Base-by-base conservation (phyloP, 2,797 vertebrate genomes). In the Lagorchestes hirsutus region DNA sequence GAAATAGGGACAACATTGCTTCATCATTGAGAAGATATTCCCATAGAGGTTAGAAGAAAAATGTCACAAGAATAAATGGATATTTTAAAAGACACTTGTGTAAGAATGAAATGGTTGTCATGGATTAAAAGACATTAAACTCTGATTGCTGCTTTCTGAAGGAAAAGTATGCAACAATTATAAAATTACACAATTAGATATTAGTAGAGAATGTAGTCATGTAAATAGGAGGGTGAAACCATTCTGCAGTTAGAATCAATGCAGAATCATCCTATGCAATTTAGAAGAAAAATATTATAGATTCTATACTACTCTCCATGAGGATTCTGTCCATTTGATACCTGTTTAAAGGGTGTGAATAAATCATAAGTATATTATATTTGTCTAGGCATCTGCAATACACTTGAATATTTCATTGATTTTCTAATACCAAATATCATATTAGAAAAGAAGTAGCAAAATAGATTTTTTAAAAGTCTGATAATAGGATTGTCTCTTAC, bases 21-120 rank as follows among this genome's bases (percentile, higher is more conserved):
- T 90, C 62, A 16, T 9, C 94, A 54, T 56, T 82, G 92, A 91
- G 92, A 93, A 96, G 92, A 92, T 59, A 56, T 58, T 96, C 93
- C 50, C 74, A 91, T 28, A 95, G 46, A 59, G 3, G 8, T 29
- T 58, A 54, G 55, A 91, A 40, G 91, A 56, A 54, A 94, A 27
- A 94, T 54, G 59, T 54, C 9, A 29, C 28, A 93, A 46, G 10
- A 54, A 28, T 8, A 90, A 57, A 12, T 1, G 22, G 8, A 55
- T 57, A 54, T 50, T 92, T n/a, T 55, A 90, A 92, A 55, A 6
- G 2, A 58, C 24, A 24, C n/a, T 58, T 34, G 14, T 28, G 24
- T 54, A 95, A 95, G 62, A 50, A 46, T 87, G 74, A 87, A 46
- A 87, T 87, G 74, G 50, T 87, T 46, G 74, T 50, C 74, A 50